A percentile compares a stretch with the other conserved stretches of the same genome.
Conservation (phyloP, 2,113 vertebrate species). For the Lates calcarifer region DNA sequence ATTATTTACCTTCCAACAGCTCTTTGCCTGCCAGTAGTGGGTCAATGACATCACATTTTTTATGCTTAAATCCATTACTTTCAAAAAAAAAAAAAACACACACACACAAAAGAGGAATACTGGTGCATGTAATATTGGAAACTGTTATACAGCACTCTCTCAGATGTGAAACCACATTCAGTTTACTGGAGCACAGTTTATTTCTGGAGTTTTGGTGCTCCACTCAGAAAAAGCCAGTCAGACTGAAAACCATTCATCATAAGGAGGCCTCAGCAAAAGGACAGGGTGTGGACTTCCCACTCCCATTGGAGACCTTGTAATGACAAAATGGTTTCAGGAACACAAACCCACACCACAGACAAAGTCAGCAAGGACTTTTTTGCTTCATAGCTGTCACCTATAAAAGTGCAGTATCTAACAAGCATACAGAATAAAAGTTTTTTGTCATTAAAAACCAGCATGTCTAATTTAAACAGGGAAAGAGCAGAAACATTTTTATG, state of each 20-base stretch:
- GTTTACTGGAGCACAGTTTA: slow-evolving; percentile 22
- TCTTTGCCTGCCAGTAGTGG: slow-evolving; percentile 27
- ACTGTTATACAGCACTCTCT: slow-evolving; percentile 6
- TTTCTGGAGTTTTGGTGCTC: slow-evolving; percentile 8
- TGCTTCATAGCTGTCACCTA: not conserved
- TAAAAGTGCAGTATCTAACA: not conserved
- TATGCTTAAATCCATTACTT: slow-evolving; percentile 32
- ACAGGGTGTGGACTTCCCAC: slow-evolving; percentile 29
- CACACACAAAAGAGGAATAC: slow-evolving; percentile 19
- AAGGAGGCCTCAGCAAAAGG: slow-evolving; percentile 19
- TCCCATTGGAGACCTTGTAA: slow-evolving; percentile 4
- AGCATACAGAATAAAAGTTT: not conserved
- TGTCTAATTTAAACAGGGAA: not conserved
- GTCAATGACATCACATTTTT: slow-evolving; percentile 48
- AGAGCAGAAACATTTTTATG: not conserved
- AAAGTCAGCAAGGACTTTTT: slow-evolving; percentile 11
- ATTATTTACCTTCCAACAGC: slow-evolving; percentile 67
- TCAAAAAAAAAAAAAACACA: no score
- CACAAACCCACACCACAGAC: slow-evolving; percentile 5
- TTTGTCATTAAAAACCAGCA: not conserved
- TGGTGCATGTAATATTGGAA: not conserved
- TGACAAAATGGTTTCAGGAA: slow-evolving; percentile 43
- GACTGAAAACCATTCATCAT: slow-evolving; percentile 56
- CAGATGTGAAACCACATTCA: not conserved
- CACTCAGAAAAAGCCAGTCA: slow-evolving; percentile 22